Evolutionary conservation across 2,797 vertebrate genomes (phyloP), one percentile per base, ranked within the genome.

Genomic region (Sus cebifrons): DNA sequence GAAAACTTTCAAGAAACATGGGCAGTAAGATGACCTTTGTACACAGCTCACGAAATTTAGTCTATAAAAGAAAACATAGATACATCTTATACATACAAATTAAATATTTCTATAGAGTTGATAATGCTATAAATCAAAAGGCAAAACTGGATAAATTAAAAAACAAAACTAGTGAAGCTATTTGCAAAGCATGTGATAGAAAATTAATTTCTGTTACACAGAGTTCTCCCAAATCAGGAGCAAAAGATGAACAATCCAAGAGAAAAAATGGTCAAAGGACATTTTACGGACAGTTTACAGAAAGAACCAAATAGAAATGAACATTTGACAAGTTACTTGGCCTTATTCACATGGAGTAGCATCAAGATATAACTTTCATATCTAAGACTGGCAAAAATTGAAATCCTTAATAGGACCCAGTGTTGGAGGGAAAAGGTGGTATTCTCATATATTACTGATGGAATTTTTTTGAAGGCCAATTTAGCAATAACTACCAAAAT

Each of bases 401-500:
- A 91, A 92, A 85, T 73, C 11, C 60, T 75, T 85, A 67, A 17
- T 62, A 68, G 18, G 54, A 77, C 25, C 16, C 9, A 62, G 20
- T 89, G 6, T 40, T 83, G 52, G 56, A 64, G 36, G 44, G 40
- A 86, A 81, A 49, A 94, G 4, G 0, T 60, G 4, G 0, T 60
- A 65, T 71, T 67, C 40, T 81, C 5, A 40, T 67, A 27, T 23
- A 67, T 6, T 60, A 32, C 54, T 93, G 27, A 29, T 44, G 23
- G 3, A 36, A 88, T 36, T 75, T 89, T 70, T 32, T 70, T 70
- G 8, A 89, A 89, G 17, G 12, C 6, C 60, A 81, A 2, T 74
- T 85, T 71, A 84, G 8, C 77, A 85, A 68, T n/a, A 74, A 44
- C n/a, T 67, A 52, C 27, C 16, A 40, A 96, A 78, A 86, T 95